Evolutionary conservation across 2,888 invertebrate genomes (phyloP), one percentile per base, ranked within the genome.

Genomic region (Chaetogeoica ovagalla): DNA sequence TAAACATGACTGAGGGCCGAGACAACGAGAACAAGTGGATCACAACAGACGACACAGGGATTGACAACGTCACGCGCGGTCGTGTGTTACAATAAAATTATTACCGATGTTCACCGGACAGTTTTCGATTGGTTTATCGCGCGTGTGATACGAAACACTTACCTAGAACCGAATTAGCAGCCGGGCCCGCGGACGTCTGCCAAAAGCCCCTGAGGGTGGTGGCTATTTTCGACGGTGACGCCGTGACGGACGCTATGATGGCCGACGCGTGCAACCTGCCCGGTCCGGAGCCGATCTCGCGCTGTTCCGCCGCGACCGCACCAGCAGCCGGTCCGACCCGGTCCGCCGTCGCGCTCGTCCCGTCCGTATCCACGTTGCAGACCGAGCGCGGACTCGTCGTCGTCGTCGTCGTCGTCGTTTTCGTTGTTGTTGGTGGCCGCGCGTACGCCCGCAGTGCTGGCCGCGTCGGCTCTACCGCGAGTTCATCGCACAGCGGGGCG

Each of bases 121-220:
- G 4, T 30, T 2, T 30, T 30, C 4, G n/a, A n/a, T n/a, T n/a
- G n/a, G n/a, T n/a, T n/a, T n/a, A n/a, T n/a, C 39, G 39, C 39
- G 39, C 39, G 43, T 43, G 30, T 48, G 11, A 11, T 0, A 48
- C 15, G 19, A 19, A 3, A 19, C n/a, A 23, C 79, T 79, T 59
- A 79, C 79, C 79, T 55, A 79, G 79, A n/a, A 79, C 79, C 39
- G 79, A 57, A 6, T 63, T 57, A 17, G 79, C 79, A 71, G 79
- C 79, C 70, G 79, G 79, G 8, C 55, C 79, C 13, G 79, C 79
- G 55, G 79, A 79, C 70, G 79, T 65, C 55, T 65, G 71, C 79
- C 79, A 79, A 43, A 79, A 79, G 71, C 79, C 71, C 71, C 79
- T 30, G 70, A 79, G 63, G 71, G 79, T 63, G 43, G 79, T 79